Evolutionary conservation across 2,797 vertebrate species (phyloP).

Genomic region (Chrysocyon brachyurus): DNA sequence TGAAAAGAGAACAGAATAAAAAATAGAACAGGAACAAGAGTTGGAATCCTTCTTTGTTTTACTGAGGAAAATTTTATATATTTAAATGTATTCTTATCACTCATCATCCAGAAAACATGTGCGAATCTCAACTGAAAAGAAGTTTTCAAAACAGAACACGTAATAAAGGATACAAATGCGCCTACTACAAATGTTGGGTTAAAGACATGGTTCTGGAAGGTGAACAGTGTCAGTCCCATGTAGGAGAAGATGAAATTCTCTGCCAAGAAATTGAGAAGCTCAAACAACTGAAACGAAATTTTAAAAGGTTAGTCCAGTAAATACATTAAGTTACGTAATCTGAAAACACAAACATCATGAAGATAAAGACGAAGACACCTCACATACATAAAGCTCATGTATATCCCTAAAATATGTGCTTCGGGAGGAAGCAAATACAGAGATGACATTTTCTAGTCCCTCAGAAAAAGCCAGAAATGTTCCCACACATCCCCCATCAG

Average conservation of each 20-base stretch:
- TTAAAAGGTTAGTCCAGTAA: slow-evolving; percentile 73
- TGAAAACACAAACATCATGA: slow-evolving; percentile 46
- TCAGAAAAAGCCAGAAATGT: slow-evolving; percentile 51
- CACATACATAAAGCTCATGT: not conserved
- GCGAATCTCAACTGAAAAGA: slow-evolving; percentile 2
- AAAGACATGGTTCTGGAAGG: slow-evolving; percentile 97
- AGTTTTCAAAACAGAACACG: slow-evolving; percentile 35
- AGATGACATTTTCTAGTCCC: not conserved
- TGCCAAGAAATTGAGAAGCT: slow-evolving; percentile 98
- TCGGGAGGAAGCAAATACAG: not conserved
- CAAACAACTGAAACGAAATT: slow-evolving; percentile 94
- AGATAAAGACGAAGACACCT: slow-evolving; percentile 52
- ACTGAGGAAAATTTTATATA: slow-evolving; percentile 5
- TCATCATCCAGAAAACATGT: not conserved
- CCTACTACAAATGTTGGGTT: slow-evolving; percentile 96
- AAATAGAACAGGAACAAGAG: not conserved
- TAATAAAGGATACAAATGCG: slow-evolving; percentile 96
- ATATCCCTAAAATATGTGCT: not conserved
- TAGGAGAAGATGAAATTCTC: slow-evolving; percentile 99
- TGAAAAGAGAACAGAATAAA: not conserved
- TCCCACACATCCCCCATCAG: not conserved
- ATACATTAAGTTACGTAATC: not conserved
- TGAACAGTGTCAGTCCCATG: slow-evolving; percentile 98
- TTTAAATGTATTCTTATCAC: slow-evolving; percentile 58
- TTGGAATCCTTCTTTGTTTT: slow-evolving; percentile 51